A percentile compares a stretch with the other conserved stretches of the same genome.
These are phyloP conservation scores for Crenichthys baileyi DNA, from an alignment of 2,797 vertebrate genomes.

Conservation along the genomic window DNA sequence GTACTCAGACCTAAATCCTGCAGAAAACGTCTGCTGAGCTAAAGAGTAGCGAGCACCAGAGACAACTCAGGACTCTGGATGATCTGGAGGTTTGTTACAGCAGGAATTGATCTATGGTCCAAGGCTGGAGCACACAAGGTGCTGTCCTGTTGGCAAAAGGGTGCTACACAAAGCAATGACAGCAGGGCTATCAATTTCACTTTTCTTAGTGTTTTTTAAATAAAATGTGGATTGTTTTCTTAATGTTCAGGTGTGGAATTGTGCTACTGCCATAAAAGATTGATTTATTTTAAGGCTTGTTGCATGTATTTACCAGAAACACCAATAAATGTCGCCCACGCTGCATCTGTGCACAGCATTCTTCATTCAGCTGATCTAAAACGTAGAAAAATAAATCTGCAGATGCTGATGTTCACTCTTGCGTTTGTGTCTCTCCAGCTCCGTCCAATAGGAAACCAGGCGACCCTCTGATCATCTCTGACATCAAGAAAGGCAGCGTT, in stretches of 20 bases:
- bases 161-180: not conserved
- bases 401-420: not conserved
- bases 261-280: too few species aligned
- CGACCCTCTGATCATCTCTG: slow-evolving; percentile 96
- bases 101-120: too few species aligned
- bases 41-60: too few species aligned
- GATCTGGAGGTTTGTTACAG: too few species aligned
- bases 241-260: not conserved
- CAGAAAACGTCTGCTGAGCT: not conserved
- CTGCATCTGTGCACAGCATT: not conserved
- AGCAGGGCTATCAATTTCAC: not conserved
- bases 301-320: not conserved
- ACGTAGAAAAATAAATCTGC: not conserved
- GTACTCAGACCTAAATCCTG: not conserved
- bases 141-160: too few species aligned
- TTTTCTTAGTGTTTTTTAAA: not conserved
- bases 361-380: not conserved
- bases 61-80: too few species aligned
- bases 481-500: slow-evolving; percentile 99
- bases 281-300: not conserved
- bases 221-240: not conserved
- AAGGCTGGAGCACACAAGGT: too few species aligned
- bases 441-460: slow-evolving; percentile 95
- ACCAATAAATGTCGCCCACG: too few species aligned
- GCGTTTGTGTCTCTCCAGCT: slow-evolving; percentile 76